These are phyloP conservation scores for Dione vanillae DNA, from an alignment of 2,888 invertebrate species.

Conservation along the genomic window DNA sequence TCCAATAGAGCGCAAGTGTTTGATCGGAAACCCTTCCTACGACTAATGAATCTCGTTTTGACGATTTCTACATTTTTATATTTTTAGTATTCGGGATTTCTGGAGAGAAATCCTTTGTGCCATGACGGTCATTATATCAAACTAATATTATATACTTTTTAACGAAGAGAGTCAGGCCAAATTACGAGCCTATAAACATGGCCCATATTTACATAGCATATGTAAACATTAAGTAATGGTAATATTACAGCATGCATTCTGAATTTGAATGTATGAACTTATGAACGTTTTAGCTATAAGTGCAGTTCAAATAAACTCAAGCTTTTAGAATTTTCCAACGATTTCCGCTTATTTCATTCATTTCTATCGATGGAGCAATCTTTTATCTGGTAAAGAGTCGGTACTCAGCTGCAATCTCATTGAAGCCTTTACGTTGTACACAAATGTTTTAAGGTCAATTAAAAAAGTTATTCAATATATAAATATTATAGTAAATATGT, in stretches of 20 bases:
- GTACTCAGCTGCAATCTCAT: background rate
- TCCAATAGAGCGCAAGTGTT: constrained; percentile 17
- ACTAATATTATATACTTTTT: too few species aligned
- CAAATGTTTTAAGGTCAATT: constrained; percentile 17
- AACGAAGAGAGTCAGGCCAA: too few species aligned
- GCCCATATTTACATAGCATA: too few species aligned
- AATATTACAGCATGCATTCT: background rate
- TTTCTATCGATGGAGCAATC: constrained; percentile 15
- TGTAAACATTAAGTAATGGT: background rate
- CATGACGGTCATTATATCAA: too few species aligned
- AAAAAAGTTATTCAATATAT: too few species aligned
- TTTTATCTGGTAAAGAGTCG: constrained; percentile 21
- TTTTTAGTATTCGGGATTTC: too few species aligned
- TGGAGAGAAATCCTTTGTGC: too few species aligned
- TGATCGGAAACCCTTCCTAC: constrained; percentile 7
- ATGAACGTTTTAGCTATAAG: constrained; percentile 6
- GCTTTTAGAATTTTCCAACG: constrained; percentile 3
- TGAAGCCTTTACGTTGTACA: constrained; percentile 2
- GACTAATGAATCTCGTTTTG: constrained; percentile 13
- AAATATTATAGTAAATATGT: too few species aligned
- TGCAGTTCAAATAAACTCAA: background rate
- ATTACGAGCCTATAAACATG: too few species aligned
- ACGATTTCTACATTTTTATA: background rate
- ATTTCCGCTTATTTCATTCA: constrained; percentile 19
- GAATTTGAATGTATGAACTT: background rate